Conservation (phyloP, 2,888 invertebrate genomes). For the Drosophila prostipennis region DNA sequence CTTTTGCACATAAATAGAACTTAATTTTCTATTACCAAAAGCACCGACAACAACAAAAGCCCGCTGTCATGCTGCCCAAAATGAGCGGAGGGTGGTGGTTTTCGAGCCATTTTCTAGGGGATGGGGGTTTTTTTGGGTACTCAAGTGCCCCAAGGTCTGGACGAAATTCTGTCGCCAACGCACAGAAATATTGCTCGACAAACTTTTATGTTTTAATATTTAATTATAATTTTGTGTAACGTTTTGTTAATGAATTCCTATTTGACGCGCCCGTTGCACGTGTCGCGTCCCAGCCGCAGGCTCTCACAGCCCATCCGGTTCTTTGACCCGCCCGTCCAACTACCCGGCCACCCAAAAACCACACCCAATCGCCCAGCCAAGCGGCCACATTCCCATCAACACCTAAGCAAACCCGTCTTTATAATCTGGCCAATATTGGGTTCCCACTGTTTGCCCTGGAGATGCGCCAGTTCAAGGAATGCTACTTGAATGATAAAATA, state of each 20-base stretch:
- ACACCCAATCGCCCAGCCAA: conserved; percentile 3
- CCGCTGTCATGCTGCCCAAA: conserved; percentile 33
- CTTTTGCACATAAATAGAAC: conserved; percentile 51
- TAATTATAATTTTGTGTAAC: conserved; percentile 78
- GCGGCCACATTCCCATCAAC: conserved; percentile 7
- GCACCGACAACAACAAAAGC: conserved; percentile 33
- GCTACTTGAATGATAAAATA: neutral
- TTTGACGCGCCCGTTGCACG: conserved; percentile 72
- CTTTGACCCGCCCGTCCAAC: conserved; percentile 1
- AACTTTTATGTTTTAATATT: conserved; percentile 77
- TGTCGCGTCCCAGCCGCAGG: conserved; percentile 64
- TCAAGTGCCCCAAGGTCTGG: conserved; percentile 18
- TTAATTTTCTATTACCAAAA: conserved; percentile 54
- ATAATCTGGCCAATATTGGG: neutral
- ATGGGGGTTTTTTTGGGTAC: neutral
- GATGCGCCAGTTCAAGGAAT: too few relatives aligned
- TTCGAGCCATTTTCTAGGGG: neutral
- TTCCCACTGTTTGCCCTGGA: neutral
- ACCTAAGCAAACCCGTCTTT: conserved; percentile 20
- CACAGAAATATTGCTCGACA: conserved; percentile 52
- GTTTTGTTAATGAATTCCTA: conserved; percentile 78
- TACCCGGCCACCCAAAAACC: conserved; percentile 6
- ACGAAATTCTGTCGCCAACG: conserved; percentile 54
- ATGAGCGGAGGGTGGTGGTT: neutral
- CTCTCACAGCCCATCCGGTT: conserved; percentile 21